phyloP scores from a whole-genome alignment of 2,113 vertebrate genomes.

The human region GRCh38 chr6:9085001-9085500 shows the following conservation, averaged over 20 bases:
- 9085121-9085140: background rate
- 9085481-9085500: background rate
- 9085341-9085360: background rate
- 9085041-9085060: background rate
- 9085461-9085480: background rate
- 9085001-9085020: background rate
- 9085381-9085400: background rate
- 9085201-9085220: background rate
- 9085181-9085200: background rate
- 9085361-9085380: background rate
- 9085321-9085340: background rate
- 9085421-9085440: background rate
- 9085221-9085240: background rate
- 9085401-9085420: background rate
- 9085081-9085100: background rate
- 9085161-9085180: background rate
- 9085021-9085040: background rate
- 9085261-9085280: rapidly evolving
- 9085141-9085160: background rate
- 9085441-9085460: background rate
- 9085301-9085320: background rate
- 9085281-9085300: background rate
- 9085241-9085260: rapidly evolving
- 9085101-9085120: background rate
- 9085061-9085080: background rate